Evolutionary conservation across 2,113 vertebrate species (phyloP).

Genomic region (Cervus canadensis): DNA sequence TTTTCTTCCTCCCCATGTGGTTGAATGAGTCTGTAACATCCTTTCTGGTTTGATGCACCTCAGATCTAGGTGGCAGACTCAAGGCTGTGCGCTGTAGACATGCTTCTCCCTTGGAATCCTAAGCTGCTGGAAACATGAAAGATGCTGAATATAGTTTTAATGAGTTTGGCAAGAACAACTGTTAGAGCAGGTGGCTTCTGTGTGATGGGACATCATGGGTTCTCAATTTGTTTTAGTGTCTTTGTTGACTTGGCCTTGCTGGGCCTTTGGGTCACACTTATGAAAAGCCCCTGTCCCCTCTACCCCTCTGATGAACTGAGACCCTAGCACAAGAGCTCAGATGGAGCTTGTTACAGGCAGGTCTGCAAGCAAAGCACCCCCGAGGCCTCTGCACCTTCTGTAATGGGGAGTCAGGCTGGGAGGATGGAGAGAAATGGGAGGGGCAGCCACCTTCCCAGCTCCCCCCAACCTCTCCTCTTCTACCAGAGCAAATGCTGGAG

Average conservation of each 20-base stretch:
- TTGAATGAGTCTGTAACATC: not conserved
- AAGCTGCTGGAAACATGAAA: not conserved
- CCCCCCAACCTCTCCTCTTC: not conserved
- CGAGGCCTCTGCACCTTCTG: not conserved
- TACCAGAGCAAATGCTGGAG: accelerated
- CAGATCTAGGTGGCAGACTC: not conserved
- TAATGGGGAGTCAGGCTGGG: not conserved
- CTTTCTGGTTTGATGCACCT: not conserved
- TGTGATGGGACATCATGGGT: not conserved
- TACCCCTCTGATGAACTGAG: not conserved
- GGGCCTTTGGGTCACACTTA: conserved; percentile 3
- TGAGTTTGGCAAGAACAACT: conserved; percentile 23
- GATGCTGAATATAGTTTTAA: not conserved
- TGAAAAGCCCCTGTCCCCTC: not conserved
- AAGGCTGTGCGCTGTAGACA: not conserved
- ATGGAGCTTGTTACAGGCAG: not conserved
- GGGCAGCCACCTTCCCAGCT: accelerated
- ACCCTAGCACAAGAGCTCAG: not conserved
- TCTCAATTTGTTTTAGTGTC: not conserved
- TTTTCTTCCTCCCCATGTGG: not conserved
- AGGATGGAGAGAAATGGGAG: not conserved
- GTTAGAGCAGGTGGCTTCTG: conserved; percentile 23
- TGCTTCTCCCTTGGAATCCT: not conserved
- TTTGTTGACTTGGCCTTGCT: not conserved
- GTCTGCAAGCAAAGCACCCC: not conserved